Percentiles rank a stretch among this genome's conserved stretches.
These are phyloP conservation scores for Aptenodytes forsteri DNA, from an alignment of 2,113 vertebrate genomes.

Conservation along the genomic window DNA sequence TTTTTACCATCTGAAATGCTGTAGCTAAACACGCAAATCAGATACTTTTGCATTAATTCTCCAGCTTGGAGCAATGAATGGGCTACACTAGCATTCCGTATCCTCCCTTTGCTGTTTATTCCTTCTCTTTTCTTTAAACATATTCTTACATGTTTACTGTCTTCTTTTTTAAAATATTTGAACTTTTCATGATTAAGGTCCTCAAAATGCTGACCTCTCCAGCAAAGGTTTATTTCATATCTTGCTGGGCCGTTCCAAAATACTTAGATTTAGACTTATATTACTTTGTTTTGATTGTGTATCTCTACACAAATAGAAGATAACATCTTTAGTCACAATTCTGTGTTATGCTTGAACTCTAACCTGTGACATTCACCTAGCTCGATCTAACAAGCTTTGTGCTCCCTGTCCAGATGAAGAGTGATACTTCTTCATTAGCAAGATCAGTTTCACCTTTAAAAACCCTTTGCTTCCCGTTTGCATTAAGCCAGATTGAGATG, in stretches of 20 bases:
- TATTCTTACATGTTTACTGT: background rate
- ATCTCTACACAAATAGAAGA: conserved; percentile 64
- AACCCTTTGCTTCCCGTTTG: conserved; percentile 72
- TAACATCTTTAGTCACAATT: conserved; percentile 71
- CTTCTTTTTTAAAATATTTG: background rate
- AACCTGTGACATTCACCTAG: conserved; percentile 76
- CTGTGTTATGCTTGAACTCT: conserved; percentile 69
- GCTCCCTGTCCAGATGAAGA: conserved; percentile 69
- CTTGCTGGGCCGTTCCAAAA: background rate
- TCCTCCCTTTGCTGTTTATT: background rate
- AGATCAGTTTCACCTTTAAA: conserved; percentile 80
- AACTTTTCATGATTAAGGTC: background rate
- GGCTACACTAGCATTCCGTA: background rate
- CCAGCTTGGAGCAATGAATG: background rate
- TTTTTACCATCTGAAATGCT: background rate
- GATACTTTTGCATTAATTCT: background rate
- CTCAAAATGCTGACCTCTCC: background rate
- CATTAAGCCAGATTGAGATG: conserved; percentile 77
- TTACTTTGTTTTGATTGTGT: conserved; percentile 37
- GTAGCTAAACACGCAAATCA: background rate
- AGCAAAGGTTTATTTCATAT: background rate
- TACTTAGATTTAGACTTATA: background rate
- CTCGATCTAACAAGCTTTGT: conserved; percentile 70
- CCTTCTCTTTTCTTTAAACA: background rate
- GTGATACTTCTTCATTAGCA: conserved; percentile 79